Evolutionary conservation across 2,888 invertebrate species (phyloP).

Genomic region (Leptopilina syphax): DNA sequence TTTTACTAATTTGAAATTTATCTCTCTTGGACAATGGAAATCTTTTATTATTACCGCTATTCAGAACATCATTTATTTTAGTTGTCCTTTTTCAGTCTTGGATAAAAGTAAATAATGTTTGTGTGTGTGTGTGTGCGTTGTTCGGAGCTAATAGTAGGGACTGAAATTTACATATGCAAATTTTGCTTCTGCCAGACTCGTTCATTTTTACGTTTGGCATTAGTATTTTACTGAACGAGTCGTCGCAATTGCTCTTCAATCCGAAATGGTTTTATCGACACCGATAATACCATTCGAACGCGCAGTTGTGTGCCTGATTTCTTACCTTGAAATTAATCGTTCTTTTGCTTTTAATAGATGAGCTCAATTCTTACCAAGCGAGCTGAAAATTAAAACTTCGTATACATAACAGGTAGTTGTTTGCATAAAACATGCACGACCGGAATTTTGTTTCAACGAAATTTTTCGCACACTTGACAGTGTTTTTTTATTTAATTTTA

Average conservation of each 20-base stretch:
- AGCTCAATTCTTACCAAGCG: constrained; percentile 10
- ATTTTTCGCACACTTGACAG: no score
- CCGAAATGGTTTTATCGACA: constrained; percentile 27
- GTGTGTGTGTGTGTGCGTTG: not conserved
- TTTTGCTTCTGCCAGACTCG: constrained; percentile 19
- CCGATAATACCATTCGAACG: not conserved
- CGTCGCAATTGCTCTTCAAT: constrained; percentile 25
- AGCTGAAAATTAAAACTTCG: not conserved
- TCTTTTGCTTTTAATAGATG: constrained; percentile 18
- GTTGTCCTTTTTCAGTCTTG: constrained; percentile 1
- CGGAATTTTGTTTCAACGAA: no score
- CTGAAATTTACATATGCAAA: constrained; percentile 33
- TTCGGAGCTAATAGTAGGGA: constrained; percentile 9
- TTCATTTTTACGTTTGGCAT: constrained; percentile 33
- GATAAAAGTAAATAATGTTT: not conserved
- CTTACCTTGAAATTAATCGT: constrained; percentile 24
- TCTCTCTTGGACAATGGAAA: no score
- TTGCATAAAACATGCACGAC: not conserved
- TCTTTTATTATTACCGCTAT: not conserved
- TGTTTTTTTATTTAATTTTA: no score
- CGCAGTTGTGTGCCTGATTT: not conserved
- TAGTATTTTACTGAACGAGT: constrained; percentile 23
- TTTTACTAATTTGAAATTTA: no score
- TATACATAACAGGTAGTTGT: constrained; percentile 10
- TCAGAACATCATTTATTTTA: no score